Evolutionary conservation across 1,140 invertebrate genomes (phyloP).

Genomic region (Sycophila sp.): DNA sequence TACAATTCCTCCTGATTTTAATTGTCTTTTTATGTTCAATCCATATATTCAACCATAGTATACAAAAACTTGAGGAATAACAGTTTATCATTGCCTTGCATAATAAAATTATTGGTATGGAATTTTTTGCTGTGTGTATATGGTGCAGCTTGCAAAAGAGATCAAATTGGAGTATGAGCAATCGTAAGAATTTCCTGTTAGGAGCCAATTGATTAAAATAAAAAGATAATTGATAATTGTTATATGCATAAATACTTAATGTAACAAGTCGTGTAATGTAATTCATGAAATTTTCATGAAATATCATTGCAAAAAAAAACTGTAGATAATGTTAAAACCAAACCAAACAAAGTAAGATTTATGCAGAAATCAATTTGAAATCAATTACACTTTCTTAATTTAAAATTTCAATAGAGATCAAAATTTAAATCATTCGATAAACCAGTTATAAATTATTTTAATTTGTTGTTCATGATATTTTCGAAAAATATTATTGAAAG

Average conservation of each 20-base stretch:
- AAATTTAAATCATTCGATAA: too few relatives aligned
- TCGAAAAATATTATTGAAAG: neutral
- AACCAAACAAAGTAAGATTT: neutral
- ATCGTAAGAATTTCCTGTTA: constrained; percentile 38
- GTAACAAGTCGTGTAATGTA: neutral
- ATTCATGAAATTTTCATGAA: neutral
- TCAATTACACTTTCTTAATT: neutral
- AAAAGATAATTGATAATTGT: constrained; percentile 11
- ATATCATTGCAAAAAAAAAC: neutral
- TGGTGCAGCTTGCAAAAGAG: neutral
- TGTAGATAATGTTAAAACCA: neutral
- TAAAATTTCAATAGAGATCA: neutral
- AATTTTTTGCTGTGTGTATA: neutral
- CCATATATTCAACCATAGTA: too few relatives aligned
- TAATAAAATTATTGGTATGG: constrained; percentile 18
- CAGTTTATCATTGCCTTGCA: constrained; percentile 2
- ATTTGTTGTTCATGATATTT: neutral
- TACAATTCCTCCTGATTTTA: constrained; percentile 14
- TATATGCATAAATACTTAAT: constrained; percentile 8
- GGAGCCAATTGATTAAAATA: constrained; percentile 42
- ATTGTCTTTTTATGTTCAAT: neutral
- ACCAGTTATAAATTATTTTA: too few relatives aligned
- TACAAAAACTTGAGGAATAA: too few relatives aligned
- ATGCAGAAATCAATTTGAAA: neutral
- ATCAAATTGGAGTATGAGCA: constrained; percentile 37